Evolutionary conservation across 2,888 invertebrate genomes (phyloP), one percentile per base, ranked within the genome.

Genomic region (Leptopilina drosophilae): DNA sequence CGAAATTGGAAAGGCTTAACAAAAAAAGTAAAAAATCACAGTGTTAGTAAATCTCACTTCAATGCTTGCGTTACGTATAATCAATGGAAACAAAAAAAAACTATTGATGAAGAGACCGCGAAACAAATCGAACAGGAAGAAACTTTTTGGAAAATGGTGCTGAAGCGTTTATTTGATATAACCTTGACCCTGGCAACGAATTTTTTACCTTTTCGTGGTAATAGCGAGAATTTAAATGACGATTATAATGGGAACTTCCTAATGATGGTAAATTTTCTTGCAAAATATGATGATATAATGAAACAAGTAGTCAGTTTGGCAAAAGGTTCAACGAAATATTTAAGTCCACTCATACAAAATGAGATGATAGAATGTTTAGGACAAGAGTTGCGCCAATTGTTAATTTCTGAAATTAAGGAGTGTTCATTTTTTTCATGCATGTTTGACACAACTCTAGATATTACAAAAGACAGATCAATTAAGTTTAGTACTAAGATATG

Each of bases 161-260:
- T 85, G 46, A 78, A 83, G 64, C 78, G 83, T 20, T 64, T 84
- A 40, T 77, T 85, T 26, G 79, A 84, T 77, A 76, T 84, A 11
- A 84, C 77, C 59, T 77, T 83, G 14, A 85, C 82, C 20, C 64
- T 85, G 53, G 79, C 82, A 56, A 80, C 82, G 53, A 80, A 78
- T 77, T 77, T 82, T 76, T 78, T 85, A 42, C 79, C 84, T 66
- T 84, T 85, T 79, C 80, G 82, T 80, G 82, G 83, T 59, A 80
- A 84, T 69, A 77, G 78, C 62, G 85, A 78, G 64, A 14, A 56
- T 20, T 59, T 78, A 73, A 46, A 77, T 62, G 26, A 56, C 8
- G 76, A 78, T 59, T 64, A 79, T 75, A 83, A 83, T 69, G 85
- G 84, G 46, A 85, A 84, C 77, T 85, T 85, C 84, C 76, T 84